Conservation (phyloP, 2,888 invertebrate genomes). For the Amblyjoppa proteus region DNA sequence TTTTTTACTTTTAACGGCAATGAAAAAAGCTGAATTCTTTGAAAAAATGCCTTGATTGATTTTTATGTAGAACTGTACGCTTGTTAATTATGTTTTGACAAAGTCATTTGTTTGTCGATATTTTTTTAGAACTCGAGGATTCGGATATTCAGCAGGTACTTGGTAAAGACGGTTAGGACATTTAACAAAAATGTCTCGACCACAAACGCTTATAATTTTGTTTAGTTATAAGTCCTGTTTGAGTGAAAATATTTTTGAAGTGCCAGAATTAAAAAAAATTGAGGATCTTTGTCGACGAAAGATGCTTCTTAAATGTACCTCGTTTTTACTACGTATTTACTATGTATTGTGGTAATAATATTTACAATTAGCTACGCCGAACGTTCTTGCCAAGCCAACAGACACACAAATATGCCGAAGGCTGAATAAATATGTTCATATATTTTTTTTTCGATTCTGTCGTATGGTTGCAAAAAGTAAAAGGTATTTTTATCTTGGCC, state of each 20-base stretch:
- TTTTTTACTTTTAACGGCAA: background rate
- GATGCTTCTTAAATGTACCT: no score
- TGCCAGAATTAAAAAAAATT: no score
- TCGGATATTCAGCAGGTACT: background rate
- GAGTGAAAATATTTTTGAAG: no score
- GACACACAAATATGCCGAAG: background rate
- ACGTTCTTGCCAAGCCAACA: background rate
- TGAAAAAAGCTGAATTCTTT: background rate
- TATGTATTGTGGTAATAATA: background rate
- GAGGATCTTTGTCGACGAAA: no score
- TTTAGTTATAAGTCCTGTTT: no score
- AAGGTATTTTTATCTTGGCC: background rate
- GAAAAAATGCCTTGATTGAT: background rate
- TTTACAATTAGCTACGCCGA: background rate
- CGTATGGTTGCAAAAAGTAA: background rate
- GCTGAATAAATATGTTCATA: background rate
- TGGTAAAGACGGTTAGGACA: background rate
- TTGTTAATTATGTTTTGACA: background rate
- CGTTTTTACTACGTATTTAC: background rate
- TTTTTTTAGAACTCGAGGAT: background rate
- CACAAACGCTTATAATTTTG: no score
- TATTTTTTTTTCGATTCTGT: background rate
- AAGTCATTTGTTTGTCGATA: background rate
- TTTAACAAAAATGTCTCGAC: no score
- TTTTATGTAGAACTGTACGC: background rate